Percentiles rank a stretch among this genome's conserved stretches.
These are phyloP conservation scores for Chiloscyllium plagiosum DNA, from an alignment of 2,113 vertebrate genomes.

Conservation along the genomic window DNA sequence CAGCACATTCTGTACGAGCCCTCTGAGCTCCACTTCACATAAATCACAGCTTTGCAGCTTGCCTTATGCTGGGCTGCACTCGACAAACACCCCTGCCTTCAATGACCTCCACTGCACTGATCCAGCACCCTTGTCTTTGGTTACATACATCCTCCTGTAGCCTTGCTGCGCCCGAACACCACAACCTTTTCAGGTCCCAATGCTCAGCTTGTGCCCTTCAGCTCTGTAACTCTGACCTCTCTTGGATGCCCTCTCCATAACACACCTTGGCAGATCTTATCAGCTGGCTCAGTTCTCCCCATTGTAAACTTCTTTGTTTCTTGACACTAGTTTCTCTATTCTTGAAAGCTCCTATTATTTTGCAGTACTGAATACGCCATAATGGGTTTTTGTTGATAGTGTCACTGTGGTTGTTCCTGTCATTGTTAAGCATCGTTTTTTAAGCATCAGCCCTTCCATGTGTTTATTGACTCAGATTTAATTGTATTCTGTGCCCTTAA, in stretches of 20 bases:
- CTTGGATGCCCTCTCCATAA: neutral
- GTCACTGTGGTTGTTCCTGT: neutral
- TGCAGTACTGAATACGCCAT: neutral
- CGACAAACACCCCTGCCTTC: too few species aligned
- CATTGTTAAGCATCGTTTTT: neutral
- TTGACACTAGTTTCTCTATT: neutral
- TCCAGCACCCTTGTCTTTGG: neutral
- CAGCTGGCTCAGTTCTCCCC: neutral
- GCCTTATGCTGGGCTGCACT: too few species aligned
- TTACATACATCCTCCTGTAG: neutral
- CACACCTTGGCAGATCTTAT: neutral
- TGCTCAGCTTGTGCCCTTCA: neutral
- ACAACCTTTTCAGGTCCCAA: neutral
- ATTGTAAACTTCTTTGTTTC: neutral
- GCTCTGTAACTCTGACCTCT: neutral
- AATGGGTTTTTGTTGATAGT: neutral
- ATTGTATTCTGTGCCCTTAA: neutral
- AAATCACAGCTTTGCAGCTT: too few species aligned
- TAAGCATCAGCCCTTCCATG: neutral
- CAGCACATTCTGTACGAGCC: too few species aligned
- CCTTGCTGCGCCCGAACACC: neutral
- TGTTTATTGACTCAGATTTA: neutral
- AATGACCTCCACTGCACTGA: too few species aligned
- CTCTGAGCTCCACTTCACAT: too few species aligned
- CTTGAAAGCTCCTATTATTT: neutral